Conservation (phyloP, 2,113 vertebrate genomes). For the Gadus macrocephalus region DNA sequence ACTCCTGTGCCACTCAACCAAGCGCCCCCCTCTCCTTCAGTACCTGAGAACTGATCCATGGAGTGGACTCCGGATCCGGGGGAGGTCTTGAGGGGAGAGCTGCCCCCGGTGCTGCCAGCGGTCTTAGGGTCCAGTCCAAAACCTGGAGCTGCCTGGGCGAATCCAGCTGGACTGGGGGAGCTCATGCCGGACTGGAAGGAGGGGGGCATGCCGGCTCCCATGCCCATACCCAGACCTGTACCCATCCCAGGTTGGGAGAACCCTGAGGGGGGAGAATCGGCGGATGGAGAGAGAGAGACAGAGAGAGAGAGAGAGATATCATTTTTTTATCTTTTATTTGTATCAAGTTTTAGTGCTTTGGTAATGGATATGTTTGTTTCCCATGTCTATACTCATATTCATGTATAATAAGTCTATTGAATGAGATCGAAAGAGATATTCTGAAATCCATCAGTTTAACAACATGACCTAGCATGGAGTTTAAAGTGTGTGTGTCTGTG, state of each 20-base stretch:
- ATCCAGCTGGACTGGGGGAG: conserved; percentile 28
- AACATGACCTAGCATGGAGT: no score
- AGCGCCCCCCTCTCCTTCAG: conserved; percentile 10
- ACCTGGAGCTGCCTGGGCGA: conserved; percentile 34
- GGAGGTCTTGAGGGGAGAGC: conserved; percentile 54
- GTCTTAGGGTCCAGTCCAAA: conserved; percentile 56
- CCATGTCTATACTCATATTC: no score
- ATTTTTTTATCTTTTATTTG: no score
- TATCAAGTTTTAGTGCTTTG: no score
- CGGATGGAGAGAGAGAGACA: no score
- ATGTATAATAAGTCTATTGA: no score
- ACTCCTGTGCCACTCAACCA: conserved; percentile 24
- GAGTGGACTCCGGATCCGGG: conserved; percentile 56
- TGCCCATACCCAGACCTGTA: conserved; percentile 45
- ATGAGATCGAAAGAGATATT: no score
- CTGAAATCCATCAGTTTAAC: no score
- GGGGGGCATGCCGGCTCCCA: conserved; percentile 51
- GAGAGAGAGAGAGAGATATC: no score
- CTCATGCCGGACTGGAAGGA: conserved; percentile 64
- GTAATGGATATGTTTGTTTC: no score
- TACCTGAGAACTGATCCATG: conserved; percentile 62
- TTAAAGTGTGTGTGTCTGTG: no score
- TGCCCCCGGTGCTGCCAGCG: conserved; percentile 45
- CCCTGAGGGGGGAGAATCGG: conserved; percentile 46
- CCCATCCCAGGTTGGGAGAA: conserved; percentile 66